Evolutionary conservation across 2,113 vertebrate genomes (phyloP).

Genomic region (Dromaius novaehollandiae): DNA sequence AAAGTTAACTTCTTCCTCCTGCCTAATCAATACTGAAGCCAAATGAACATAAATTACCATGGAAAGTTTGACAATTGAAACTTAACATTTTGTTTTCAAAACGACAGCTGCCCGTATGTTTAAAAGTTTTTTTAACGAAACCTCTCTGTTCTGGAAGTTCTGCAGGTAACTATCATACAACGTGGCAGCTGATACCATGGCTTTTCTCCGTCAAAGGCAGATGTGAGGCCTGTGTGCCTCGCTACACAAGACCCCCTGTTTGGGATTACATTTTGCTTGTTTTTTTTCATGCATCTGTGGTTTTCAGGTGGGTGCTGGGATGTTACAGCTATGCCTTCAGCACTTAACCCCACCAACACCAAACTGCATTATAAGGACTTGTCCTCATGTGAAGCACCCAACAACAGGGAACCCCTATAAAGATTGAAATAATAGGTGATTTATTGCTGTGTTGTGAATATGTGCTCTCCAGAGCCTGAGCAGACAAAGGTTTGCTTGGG

Average conservation of each 20-base stretch:
- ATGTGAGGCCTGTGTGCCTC: background rate
- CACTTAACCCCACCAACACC: background rate
- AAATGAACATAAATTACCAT: background rate
- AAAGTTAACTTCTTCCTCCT: background rate
- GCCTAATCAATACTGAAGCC: background rate
- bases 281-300: background rate
- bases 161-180: constrained; percentile 12
- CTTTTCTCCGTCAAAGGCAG: background rate
- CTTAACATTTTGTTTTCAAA: background rate
- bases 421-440: background rate
- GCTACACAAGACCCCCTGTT: background rate
- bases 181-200: background rate
- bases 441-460: background rate
- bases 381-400: rapidly evolving
- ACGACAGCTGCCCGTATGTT: background rate
- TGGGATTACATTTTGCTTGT: background rate
- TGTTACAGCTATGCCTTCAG: background rate
- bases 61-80: background rate
- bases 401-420: background rate
- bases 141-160: constrained; percentile 7
- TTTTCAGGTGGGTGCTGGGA: background rate
- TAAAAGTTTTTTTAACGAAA: background rate
- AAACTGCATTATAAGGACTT: background rate
- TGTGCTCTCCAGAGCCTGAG: background rate
- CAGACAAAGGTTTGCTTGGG: background rate